Evolutionary conservation across 2,888 invertebrate genomes (phyloP), one percentile per base, ranked within the genome.

Genomic region (Panorpa germanica): DNA sequence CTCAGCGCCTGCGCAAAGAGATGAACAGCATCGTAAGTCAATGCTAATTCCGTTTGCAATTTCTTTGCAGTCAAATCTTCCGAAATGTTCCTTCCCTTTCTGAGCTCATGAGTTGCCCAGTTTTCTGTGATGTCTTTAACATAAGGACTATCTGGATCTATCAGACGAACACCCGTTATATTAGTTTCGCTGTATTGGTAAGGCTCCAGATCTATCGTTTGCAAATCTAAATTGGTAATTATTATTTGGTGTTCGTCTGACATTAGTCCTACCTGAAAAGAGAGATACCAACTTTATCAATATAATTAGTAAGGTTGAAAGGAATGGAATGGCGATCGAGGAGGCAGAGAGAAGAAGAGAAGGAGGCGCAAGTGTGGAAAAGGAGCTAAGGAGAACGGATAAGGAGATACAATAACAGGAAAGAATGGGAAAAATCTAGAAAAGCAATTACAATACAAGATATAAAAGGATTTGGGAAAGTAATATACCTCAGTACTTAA

Each of bases 251-350:
- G 73, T 7, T 69, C 63, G 40, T 77, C 72, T 7, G 78, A 80
- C 63, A 88, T 68, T 41, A 90, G 59, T 2, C 86, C 86, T 31
- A 88, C 74, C 63, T 86, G n/a, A n/a, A n/a, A n/a, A n/a, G n/a
- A n/a, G n/a, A n/a, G n/a, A n/a, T n/a, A n/a, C n/a, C n/a, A n/a
- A n/a, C n/a, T n/a, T n/a, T n/a, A n/a, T n/a, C n/a, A n/a, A n/a
- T n/a, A n/a, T n/a, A n/a, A n/a, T n/a, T n/a, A n/a, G n/a, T n/a
- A n/a, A n/a, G n/a, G n/a, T n/a, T n/a, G n/a, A n/a, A n/a, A n/a
- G n/a, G n/a, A n/a, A n/a, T n/a, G n/a, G n/a, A n/a, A n/a, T n/a
- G n/a, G n/a, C n/a, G n/a, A n/a, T n/a, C n/a, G n/a, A n/a, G n/a
- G n/a, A n/a, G n/a, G n/a, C n/a, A n/a, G n/a, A n/a, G n/a, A n/a